phyloP scores from a whole-genome alignment of 23 tunicate genomes.

The Phallusia fumigata region DNA sequence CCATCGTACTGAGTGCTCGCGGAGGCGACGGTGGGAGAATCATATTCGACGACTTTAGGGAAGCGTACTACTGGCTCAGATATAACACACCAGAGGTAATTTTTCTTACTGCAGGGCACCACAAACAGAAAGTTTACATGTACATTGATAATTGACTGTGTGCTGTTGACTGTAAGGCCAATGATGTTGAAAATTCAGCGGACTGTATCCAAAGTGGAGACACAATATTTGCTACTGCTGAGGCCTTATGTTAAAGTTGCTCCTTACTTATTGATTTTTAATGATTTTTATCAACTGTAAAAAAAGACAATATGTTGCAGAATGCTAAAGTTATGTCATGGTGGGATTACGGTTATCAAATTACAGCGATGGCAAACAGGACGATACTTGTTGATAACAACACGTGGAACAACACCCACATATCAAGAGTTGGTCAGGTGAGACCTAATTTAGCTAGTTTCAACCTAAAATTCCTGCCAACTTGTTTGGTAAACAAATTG shows the following conservation, averaged over 20 bases:
- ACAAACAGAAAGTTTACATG: slow-evolving; percentile 11
- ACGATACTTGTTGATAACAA: slow-evolving; percentile 98
- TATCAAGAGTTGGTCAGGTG: slow-evolving; percentile 99
- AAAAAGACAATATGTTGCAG: slow-evolving; percentile 19
- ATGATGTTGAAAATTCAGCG: slow-evolving; percentile 46
- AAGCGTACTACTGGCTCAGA: slow-evolving; percentile 99
- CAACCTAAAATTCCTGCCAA: no score
- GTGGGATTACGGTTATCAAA: slow-evolving; percentile 99
- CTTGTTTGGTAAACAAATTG: no score
- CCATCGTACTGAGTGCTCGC: slow-evolving; percentile 90
- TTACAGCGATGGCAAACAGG: slow-evolving; percentile 98
- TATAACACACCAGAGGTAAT: slow-evolving; percentile 93
- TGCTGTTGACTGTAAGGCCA: neutral
- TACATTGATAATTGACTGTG: neutral
- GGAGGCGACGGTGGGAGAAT: slow-evolving; percentile 96
- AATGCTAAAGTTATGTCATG: slow-evolving; percentile 99
- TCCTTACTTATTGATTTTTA: neutral
- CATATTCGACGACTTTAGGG: slow-evolving; percentile 98
- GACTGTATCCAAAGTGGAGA: slow-evolving; percentile 29
- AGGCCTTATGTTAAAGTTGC: slow-evolving; percentile 18
- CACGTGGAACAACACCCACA: slow-evolving; percentile 99
- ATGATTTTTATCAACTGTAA: neutral
- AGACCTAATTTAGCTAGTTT: neutral
- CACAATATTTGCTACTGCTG: slow-evolving; percentile 44
- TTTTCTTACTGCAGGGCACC: neutral